Conservation (phyloP, 35 echinoderm and acorn worm genomes). For the Heliocidaris erythrogramma region DNA sequence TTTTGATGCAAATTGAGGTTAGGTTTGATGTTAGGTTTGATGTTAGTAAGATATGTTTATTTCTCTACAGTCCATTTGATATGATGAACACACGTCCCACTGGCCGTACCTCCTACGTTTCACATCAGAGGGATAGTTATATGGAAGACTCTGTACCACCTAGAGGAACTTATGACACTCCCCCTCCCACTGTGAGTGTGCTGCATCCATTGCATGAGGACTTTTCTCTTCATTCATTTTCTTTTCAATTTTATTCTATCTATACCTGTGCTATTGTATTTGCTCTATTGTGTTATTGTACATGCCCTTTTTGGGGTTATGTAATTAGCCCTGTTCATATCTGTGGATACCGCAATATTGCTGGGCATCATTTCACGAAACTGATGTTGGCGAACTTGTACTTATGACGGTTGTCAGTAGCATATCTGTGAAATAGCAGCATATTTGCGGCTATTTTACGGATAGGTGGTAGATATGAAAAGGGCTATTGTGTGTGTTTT, state of each 20-base stretch:
- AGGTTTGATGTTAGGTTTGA: conserved; percentile 10
- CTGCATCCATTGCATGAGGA: not conserved
- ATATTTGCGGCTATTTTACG: no score
- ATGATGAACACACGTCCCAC: not conserved
- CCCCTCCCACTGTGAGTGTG: conserved; percentile 68
- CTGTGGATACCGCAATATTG: no score
- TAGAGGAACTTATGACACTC: conserved; percentile 51
- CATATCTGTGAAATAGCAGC: no score
- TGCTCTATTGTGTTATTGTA: not conserved
- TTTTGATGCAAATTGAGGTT: not conserved
- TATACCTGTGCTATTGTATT: not conserved
- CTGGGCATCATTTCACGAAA: no score
- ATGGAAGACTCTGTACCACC: not conserved
- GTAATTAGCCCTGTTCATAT: no score
- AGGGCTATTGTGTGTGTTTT: no score
- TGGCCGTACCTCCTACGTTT: conserved; percentile 24
- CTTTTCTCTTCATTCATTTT: not conserved
- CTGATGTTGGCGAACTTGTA: no score
- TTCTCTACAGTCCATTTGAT: conserved; percentile 28
- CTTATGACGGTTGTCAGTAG: no score
- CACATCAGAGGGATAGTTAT: conserved; percentile 41
- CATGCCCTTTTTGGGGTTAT: no score
- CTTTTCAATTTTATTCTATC: not conserved
- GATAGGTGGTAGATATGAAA: no score
- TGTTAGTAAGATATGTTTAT: not conserved